Base-by-base conservation (phyloP, 2,113 vertebrate genomes). In the Kryptolebias marmoratus region DNA sequence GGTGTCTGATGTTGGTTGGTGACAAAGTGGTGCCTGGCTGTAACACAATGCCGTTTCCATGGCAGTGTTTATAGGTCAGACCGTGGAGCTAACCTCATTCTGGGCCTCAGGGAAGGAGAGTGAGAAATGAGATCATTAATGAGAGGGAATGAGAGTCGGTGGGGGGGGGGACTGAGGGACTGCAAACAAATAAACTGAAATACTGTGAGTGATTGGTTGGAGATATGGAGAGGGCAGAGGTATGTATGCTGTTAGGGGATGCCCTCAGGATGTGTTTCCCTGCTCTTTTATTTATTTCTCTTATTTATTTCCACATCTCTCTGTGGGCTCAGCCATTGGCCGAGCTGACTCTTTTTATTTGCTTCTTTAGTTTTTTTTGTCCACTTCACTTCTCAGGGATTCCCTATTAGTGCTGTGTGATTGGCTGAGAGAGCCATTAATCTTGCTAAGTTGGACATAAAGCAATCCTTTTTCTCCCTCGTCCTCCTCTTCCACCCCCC, bases 121-220 rank as follows among this genome's bases (percentile, higher is more conserved):
- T 87, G 89, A 90, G 85, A 89, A 91, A 91, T 88, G 74, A 87
- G 86, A 89, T 89, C 85, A 85, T 91, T 91, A 93, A 90, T 88
- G 88, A 88, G 81, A 78, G 80, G 87, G 82, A 89, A 84, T 82
- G 87, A 73, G 77, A 87, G 80, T 60, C 12, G 44, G 62, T 7
- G 53, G 11, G 49, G 1, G 39, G 68, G 0, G 61, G 39, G 59
- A 36, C n/a, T 70, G 64, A 60, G 79, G 82, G 75, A 83, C 82
- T 61, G 74, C 68, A 81, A 87, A 88, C 74, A 90, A 89, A 89
- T 87, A 82, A 86, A 83, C 85, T 89, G 50, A 86, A 87, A 88
- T 80, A 85, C 85, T 72, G 83, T 88, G 84, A 89, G 83, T 81
- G 89, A 89, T 89, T 84, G 84, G 79, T 73, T 77, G 68, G 77